Conservation (phyloP, 2,888 invertebrate species). For the Stenichneumon culpator region DNA sequence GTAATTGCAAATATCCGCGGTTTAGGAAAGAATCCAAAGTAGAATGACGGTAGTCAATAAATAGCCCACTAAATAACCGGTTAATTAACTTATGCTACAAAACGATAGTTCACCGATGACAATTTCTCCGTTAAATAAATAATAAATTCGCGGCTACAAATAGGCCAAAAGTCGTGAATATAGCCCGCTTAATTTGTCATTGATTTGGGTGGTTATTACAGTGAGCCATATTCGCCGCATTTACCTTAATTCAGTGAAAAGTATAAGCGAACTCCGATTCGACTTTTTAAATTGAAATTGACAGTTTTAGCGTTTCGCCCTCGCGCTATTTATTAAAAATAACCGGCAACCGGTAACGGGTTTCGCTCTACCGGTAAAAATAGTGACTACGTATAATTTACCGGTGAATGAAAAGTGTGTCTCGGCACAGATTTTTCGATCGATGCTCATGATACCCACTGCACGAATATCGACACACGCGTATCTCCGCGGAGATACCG, state of each 20-base stretch:
- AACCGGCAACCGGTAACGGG: no score
- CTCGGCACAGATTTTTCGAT: constrained; percentile 48
- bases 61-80: no score
- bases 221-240: no score
- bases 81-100: no score
- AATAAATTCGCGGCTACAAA: no score
- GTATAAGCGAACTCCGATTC: no score
- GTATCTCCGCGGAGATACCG: not conserved
- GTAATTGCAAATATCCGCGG: constrained; percentile 9
- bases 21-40: not conserved
- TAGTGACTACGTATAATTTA: not conserved
- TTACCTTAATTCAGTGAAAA: no score
- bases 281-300: not conserved
- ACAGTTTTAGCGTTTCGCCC: not conserved
- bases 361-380: not conserved
- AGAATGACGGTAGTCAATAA: not conserved
- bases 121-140: no score
- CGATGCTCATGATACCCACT: constrained; percentile 6
- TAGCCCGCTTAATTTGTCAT: no score
- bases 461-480: constrained; percentile 37
- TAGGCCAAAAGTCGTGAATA: no score
- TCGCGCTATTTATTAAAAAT: not conserved
- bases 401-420: constrained; percentile 34
- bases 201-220: no score
- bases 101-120: no score